A percentile compares a stretch with the other conserved stretches of the same genome.
phyloP scores from a whole-genome alignment of 2,113 vertebrate species.

The Takifugu bimaculatus region DNA sequence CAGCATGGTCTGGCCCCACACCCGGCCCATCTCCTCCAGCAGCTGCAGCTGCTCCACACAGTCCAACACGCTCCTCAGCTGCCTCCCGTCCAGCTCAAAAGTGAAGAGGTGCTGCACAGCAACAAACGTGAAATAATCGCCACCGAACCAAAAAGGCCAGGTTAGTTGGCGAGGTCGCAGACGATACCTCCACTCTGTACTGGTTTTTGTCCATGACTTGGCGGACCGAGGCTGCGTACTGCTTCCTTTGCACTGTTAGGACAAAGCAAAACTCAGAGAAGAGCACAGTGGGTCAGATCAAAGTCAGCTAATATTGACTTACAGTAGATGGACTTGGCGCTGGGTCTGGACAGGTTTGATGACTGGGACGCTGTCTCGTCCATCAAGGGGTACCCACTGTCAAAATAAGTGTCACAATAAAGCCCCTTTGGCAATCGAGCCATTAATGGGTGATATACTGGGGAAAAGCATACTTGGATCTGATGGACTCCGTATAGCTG shows the following conservation, averaged over 20 bases:
- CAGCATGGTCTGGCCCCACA: conserved; percentile 89
- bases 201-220: conserved; percentile 67
- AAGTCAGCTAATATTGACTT: conserved; percentile 50
- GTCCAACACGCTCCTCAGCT: conserved; percentile 65
- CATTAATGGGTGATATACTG: background rate
- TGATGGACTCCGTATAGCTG: conserved; percentile 53
- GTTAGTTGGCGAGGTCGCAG: rapidly evolving
- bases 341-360: conserved; percentile 69
- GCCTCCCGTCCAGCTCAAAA: conserved; percentile 73
- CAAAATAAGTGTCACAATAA: conserved; percentile 2
- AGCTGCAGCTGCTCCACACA: conserved; percentile 75
- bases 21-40: conserved; percentile 75
- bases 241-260: conserved; percentile 81
- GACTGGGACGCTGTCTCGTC: conserved; percentile 54
- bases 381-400: conserved; percentile 43
- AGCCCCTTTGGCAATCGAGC: background rate
- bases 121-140: background rate
- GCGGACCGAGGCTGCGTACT: conserved; percentile 74
- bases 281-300: too few species aligned
- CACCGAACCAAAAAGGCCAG: background rate
- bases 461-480: conserved; percentile 55
- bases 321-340: conserved; percentile 85
- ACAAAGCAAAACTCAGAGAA: conserved; percentile 6
- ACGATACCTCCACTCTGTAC: conserved; percentile 83
- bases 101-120: conserved; percentile 83